Evolutionary conservation across 2,888 invertebrate genomes (phyloP).

Genomic region (Pyrgus malvae): DNA sequence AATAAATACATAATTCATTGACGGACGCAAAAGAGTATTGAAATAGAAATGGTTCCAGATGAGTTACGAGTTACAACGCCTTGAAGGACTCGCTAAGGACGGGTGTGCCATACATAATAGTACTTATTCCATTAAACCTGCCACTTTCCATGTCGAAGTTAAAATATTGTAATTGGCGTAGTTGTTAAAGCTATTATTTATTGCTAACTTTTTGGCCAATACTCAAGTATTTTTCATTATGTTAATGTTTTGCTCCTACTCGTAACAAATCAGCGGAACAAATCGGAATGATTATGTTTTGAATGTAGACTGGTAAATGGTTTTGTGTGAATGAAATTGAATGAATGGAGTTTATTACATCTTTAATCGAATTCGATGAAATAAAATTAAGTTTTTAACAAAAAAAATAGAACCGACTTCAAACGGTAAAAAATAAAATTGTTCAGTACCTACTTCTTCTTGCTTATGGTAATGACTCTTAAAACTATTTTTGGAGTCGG

Average conservation of each 20-base stretch:
- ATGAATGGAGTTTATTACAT: conserved; percentile 1
- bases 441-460: too few relatives aligned
- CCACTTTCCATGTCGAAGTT: conserved; percentile 42
- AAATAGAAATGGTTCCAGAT: conserved; percentile 27
- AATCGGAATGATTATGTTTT: conserved; percentile 40
- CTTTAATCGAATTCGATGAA: conserved; percentile 1
- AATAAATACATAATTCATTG: not conserved
- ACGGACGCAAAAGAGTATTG: conserved; percentile 17
- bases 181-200: conserved; percentile 43
- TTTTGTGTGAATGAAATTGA: not conserved
- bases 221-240: conserved; percentile 62
- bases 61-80: conserved; percentile 24
- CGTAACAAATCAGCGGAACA: conserved; percentile 40
- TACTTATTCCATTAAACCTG: conserved; percentile 31
- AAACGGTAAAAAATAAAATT: too few relatives aligned
- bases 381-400: not conserved
- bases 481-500: too few relatives aligned
- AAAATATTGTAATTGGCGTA: conserved; percentile 62
- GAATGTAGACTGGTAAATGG: not conserved
- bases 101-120: conserved; percentile 28
- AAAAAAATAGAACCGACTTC: too few relatives aligned
- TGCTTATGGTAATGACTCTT: too few relatives aligned
- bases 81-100: conserved; percentile 30
- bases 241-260: conserved; percentile 46
- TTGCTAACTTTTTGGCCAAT: conserved; percentile 54